These are phyloP conservation scores for Physocephala rufipes DNA, from an alignment of 2,888 invertebrate species.

Conservation along the genomic window DNA sequence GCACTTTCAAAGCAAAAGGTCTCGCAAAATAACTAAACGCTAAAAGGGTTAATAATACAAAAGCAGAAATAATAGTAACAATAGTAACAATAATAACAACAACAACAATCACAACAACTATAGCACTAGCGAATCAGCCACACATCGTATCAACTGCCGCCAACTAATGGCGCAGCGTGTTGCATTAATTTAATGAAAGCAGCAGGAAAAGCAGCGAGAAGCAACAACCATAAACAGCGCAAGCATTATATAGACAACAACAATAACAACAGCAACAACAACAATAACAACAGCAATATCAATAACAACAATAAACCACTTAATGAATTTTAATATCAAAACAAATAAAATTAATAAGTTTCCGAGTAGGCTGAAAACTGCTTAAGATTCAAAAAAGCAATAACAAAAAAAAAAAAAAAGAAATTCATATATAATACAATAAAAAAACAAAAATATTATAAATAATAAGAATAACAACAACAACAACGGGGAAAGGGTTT, in stretches of 20 bases:
- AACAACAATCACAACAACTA: constrained; percentile 12
- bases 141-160: too few species aligned
- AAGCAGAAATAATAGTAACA: constrained; percentile 7
- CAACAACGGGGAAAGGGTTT: too few species aligned
- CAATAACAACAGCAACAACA: not conserved
- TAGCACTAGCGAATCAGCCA: too few species aligned
- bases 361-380: constrained; percentile 27
- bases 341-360: constrained; percentile 21
- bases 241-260: too few species aligned
- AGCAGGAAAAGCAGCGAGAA: not conserved
- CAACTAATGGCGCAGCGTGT: not conserved
- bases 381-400: constrained; percentile 2
- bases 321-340: constrained; percentile 39
- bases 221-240: not conserved
- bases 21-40: too few species aligned
- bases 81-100: constrained; percentile 18
- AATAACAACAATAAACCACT: constrained; percentile 12
- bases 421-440: not conserved
- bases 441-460: not conserved
- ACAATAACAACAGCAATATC: not conserved
- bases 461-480: too few species aligned
- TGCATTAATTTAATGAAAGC: constrained; percentile 6
- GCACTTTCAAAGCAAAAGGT: too few species aligned
- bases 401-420: constrained; percentile 1
- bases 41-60: too few species aligned